Evolutionary conservation across 2,888 invertebrate genomes (phyloP).

Genomic region (Gisinianus flammeolus): DNA sequence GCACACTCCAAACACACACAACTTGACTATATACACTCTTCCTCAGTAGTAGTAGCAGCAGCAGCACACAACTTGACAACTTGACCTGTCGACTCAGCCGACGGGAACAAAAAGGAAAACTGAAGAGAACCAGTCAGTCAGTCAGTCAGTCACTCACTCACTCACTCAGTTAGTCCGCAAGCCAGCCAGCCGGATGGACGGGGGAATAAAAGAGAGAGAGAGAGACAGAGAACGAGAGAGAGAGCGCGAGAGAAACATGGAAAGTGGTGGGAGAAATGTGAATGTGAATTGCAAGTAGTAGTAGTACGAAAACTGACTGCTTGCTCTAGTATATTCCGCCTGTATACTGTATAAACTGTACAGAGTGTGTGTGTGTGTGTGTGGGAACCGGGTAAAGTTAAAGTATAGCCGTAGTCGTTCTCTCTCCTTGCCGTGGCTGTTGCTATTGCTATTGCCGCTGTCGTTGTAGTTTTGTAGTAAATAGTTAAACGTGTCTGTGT

Average conservation of each 20-base stretch:
- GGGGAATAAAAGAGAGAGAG: not conserved
- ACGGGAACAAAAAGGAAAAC: too few relatives aligned
- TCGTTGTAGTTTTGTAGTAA: constrained; percentile 13
- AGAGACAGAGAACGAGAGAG: not conserved
- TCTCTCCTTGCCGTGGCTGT: not conserved
- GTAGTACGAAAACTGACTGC: not conserved
- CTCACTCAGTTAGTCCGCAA: not conserved
- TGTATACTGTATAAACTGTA: too few relatives aligned
- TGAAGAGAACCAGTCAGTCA: too few relatives aligned
- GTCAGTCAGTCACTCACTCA: not conserved
- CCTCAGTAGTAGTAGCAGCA: too few relatives aligned
- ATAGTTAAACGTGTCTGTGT: constrained; percentile 29
- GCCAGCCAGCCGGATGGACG: not conserved
- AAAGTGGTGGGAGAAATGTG: too few relatives aligned
- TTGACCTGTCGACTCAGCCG: not conserved
- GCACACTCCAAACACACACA: too few relatives aligned
- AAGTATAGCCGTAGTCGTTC: not conserved
- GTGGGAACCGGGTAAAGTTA: not conserved
- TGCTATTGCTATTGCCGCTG: too few relatives aligned
- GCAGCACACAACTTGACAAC: not conserved
- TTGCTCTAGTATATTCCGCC: not conserved
- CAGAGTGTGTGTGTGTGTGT: not conserved
- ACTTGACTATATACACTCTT: too few relatives aligned
- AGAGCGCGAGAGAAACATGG: not conserved
- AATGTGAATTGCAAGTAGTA: not conserved